Evolutionary conservation across 1,140 invertebrate species (phyloP).

Genomic region (Bradynema listronoti): DNA sequence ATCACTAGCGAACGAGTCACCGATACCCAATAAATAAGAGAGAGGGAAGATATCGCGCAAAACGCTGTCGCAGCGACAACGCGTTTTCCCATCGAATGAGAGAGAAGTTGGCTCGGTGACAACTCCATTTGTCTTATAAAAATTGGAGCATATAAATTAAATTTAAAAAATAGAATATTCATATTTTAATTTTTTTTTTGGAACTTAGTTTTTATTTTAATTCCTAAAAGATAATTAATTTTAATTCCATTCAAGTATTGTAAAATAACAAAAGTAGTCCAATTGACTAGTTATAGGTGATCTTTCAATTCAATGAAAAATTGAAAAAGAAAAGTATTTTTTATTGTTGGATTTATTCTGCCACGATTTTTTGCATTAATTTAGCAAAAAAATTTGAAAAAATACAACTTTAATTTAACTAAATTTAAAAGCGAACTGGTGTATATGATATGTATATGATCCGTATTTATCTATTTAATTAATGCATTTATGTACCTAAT

Average conservation of each 20-base stretch:
- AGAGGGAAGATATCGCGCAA: slow-evolving; percentile 35
- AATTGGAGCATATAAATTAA: neutral
- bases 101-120: neutral
- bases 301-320: too few relatives aligned
- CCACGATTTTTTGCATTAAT: too few relatives aligned
- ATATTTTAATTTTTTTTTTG: neutral
- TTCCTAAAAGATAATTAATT: neutral
- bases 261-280: too few relatives aligned
- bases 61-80: slow-evolving; percentile 2
- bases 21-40: slow-evolving; percentile 49
- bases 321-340: too few relatives aligned
- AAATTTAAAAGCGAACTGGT: neutral
- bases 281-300: too few relatives aligned
- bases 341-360: too few relatives aligned
- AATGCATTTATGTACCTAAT: neutral
- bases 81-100: neutral
- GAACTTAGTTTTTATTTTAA: too few relatives aligned
- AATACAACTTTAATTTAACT: neutral
- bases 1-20: slow-evolving; percentile 40
- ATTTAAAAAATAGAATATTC: neutral
- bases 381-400: neutral
- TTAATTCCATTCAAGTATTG: neutral
- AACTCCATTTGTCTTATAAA: neutral
- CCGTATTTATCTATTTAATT: neutral
- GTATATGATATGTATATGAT: neutral